phyloP scores from a whole-genome alignment of 2,888 invertebrate genomes.

The Apoda limacodes region DNA sequence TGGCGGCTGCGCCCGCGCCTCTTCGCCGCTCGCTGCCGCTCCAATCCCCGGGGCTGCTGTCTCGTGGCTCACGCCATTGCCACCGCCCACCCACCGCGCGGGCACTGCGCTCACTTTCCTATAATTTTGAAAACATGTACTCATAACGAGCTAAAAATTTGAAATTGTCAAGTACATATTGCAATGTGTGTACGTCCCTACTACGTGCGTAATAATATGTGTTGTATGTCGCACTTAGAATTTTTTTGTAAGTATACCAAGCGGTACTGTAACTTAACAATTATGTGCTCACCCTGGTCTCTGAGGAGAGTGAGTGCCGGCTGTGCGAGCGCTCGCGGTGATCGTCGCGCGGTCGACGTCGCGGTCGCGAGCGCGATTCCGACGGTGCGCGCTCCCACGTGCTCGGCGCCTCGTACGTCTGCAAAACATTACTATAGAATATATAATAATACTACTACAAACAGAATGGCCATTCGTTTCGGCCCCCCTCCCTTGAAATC shows the following conservation, averaged over 20 bases:
- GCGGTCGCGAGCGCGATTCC: constrained; percentile 39
- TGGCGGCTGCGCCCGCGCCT: constrained; percentile 15
- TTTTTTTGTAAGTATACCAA: too few species aligned
- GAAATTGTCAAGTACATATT: too few species aligned
- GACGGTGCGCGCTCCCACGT: constrained; percentile 44
- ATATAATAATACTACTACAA: neutral
- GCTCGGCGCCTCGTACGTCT: constrained; percentile 62
- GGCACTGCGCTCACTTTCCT: constrained; percentile 57
- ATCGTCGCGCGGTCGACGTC: constrained; percentile 43
- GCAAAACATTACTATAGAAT: constrained; percentile 11
- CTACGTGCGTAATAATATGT: too few species aligned
- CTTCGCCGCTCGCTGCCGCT: constrained; percentile 30
- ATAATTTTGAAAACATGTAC: constrained; percentile 1
- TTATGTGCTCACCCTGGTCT: constrained; percentile 73
- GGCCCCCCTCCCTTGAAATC: too few species aligned
- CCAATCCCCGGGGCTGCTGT: constrained; percentile 47
- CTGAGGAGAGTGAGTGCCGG: constrained; percentile 74
- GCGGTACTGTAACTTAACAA: too few species aligned
- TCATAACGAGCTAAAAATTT: too few species aligned
- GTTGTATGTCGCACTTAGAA: too few species aligned
- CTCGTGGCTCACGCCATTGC: constrained; percentile 53
- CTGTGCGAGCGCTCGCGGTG: constrained; percentile 73
- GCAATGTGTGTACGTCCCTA: too few species aligned
- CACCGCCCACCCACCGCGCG: constrained; percentile 36
- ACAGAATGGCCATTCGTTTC: too few species aligned